Evolutionary conservation across 2,113 vertebrate species (phyloP).

Genomic region (Galbula dea): DNA sequence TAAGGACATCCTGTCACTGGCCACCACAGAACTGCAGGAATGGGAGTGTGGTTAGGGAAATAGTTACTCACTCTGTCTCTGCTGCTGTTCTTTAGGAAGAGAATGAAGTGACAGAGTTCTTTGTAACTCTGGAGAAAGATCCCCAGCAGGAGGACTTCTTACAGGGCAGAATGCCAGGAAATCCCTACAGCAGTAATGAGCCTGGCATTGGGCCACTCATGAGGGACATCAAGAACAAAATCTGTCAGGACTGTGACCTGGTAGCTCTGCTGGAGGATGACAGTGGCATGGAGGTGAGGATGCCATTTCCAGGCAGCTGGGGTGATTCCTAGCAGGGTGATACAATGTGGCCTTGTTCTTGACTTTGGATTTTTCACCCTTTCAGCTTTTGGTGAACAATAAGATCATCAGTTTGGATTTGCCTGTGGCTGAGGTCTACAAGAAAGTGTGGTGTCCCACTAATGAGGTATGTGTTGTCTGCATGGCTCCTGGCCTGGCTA

Average conservation of each 20-base stretch:
- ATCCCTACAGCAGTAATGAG: constrained; percentile 97
- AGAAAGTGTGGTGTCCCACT: constrained; percentile 99
- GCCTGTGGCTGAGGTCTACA: constrained; percentile 95
- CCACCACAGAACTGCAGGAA: not conserved
- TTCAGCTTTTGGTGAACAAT: constrained; percentile 95
- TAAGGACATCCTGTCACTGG: not conserved
- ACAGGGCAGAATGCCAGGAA: constrained; percentile 97
- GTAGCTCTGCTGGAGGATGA: constrained; percentile 97
- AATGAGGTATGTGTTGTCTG: constrained; percentile 83
- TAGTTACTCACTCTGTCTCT: not conserved
- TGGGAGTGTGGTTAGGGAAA: not conserved
- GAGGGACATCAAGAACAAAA: constrained; percentile 99
- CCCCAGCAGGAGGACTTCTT: constrained; percentile 98
- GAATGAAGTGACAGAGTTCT: constrained; percentile 98
- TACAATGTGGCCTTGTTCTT: not conserved
- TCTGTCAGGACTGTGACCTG: constrained; percentile 98
- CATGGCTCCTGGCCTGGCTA: too few relatives aligned
- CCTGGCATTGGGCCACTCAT: constrained; percentile 95
- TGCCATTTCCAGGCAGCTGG: not conserved
- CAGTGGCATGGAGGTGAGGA: constrained; percentile 94
- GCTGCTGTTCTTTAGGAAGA: constrained; percentile 82
- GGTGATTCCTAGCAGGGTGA: not conserved
- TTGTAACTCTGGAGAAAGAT: constrained; percentile 97
- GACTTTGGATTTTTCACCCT: not conserved
- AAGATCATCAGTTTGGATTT: constrained; percentile 98